Conservation (phyloP, 2,888 invertebrate species). For the Cheilosia pagana region DNA sequence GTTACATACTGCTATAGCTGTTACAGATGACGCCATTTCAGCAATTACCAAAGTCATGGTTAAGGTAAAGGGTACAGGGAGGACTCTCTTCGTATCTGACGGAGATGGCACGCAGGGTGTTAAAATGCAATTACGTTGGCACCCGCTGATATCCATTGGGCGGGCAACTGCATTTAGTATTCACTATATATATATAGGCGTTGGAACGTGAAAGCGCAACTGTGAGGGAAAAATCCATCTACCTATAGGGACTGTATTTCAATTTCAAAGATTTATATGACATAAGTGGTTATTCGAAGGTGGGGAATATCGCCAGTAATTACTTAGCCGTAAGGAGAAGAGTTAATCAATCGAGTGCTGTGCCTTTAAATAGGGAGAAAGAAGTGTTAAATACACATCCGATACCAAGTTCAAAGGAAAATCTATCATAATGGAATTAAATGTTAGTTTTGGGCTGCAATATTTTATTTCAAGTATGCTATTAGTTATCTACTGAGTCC, state of each 20-base stretch:
- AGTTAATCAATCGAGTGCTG: too few relatives aligned
- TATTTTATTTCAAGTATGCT: too few relatives aligned
- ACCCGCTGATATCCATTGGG: slow-evolving; percentile 58
- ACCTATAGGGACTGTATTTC: background rate
- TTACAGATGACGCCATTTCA: slow-evolving; percentile 16
- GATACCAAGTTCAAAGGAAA: too few relatives aligned
- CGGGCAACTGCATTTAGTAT: slow-evolving; percentile 4
- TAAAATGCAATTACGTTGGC: slow-evolving; percentile 65
- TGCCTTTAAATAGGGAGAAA: too few relatives aligned
- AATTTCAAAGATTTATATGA: slow-evolving; percentile 1
- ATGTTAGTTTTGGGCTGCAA: too few relatives aligned
- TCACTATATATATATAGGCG: background rate
- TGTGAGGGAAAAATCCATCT: background rate
- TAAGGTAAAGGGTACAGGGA: slow-evolving; percentile 15
- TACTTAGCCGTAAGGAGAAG: too few relatives aligned
- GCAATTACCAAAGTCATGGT: slow-evolving; percentile 34
- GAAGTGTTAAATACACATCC: too few relatives aligned
- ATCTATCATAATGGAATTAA: too few relatives aligned
- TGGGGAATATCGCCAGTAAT: background rate
- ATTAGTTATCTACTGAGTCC: too few relatives aligned
- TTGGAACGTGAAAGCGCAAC: background rate
- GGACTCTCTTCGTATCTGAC: slow-evolving; percentile 52
- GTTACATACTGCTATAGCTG: slow-evolving; percentile 23
- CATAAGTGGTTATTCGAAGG: background rate
- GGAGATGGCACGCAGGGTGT: slow-evolving; percentile 66